Percentiles rank a stretch among this genome's conserved stretches.
Conservation (phyloP, 2,113 vertebrate genomes). For the Cercopithecus mona region DNA sequence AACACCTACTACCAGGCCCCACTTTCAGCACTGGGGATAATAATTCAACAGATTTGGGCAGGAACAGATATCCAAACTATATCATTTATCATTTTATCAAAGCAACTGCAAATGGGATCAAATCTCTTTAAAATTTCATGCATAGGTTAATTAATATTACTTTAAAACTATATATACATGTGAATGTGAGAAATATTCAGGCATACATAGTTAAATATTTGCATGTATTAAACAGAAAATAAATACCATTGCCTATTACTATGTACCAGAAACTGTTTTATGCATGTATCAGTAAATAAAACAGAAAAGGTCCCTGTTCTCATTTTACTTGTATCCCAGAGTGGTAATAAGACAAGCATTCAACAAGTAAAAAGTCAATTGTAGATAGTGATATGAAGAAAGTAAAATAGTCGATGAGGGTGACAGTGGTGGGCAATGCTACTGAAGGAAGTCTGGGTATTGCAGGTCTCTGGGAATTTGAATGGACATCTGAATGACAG, state of each 20-base stretch:
- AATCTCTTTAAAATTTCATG: neutral
- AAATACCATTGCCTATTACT: neutral
- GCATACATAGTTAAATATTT: neutral
- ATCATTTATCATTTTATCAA: neutral
- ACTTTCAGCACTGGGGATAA: too few species aligned
- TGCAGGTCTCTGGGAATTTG: neutral
- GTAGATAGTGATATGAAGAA: neutral
- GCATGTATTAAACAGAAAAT: neutral
- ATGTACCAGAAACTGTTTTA: neutral
- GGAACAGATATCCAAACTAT: too few species aligned
- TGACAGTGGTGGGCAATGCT: rapidly evolving
- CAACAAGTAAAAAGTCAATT: neutral
- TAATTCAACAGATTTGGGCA: too few species aligned
- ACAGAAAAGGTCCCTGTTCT: neutral
- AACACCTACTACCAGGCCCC: too few species aligned
- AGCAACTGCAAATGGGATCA: neutral
- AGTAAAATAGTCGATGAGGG: neutral
- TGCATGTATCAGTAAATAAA: neutral
- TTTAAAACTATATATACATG: neutral
- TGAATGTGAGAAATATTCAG: neutral
- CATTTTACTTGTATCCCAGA: neutral
- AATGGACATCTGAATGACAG: neutral
- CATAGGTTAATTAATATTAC: neutral
- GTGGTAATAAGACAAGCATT: neutral
- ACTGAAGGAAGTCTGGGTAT: neutral